Base-by-base conservation (phyloP, 2,888 invertebrate genomes). In the Tineola bisselliella region DNA sequence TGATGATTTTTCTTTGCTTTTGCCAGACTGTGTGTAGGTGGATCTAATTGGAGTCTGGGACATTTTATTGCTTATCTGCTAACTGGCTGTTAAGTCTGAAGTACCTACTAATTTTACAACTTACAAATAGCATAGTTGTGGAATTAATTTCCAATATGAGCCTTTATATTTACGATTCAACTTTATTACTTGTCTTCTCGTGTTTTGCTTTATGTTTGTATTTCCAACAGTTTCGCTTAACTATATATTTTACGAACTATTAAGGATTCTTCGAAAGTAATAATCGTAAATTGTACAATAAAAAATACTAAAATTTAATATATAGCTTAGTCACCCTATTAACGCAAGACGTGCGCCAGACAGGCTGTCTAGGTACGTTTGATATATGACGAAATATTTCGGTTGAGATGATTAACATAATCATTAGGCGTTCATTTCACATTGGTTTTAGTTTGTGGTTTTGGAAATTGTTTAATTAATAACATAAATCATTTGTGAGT, bases 371-470 rank as follows among this genome's bases (percentile, higher is more conserved):
- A 33, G 18, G 54, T 18, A 33, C 33, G 33, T 31, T 12, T 33
- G 56, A 56, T 56, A 30, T 58, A 33, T 15, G 58, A 58, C 33
- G 31, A 58, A 33, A 58, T 33, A 31, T 58, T 58, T 58, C 11
- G 58, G 33, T 33, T 58, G 1, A 19, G 13, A 33, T 58, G 15
- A 58, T 58, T 58, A 58, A 58, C 33, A 58, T 33, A 33, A 58
- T 58, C 31, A 58, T 58, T 58, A 58, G 58, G 6, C 56, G 13
- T 25, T 25, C 56, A 48, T 48, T 15, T 17, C 48, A 13, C 48
- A 38, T 48, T 13, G 15, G 48, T 15, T 15, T 48, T 13, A 48
- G 48, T 48, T 48, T 48, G 48, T 48, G 48, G 48, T 48, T 48
- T 12, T 15, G 48, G 48, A 48, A 15, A 48, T 15, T 48, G 48